Percentiles rank a stretch among this genome's conserved stretches.
These are phyloP conservation scores for Latrodectus geometricus DNA, from an alignment of 1,140 invertebrate genomes.

Conservation along the genomic window DNA sequence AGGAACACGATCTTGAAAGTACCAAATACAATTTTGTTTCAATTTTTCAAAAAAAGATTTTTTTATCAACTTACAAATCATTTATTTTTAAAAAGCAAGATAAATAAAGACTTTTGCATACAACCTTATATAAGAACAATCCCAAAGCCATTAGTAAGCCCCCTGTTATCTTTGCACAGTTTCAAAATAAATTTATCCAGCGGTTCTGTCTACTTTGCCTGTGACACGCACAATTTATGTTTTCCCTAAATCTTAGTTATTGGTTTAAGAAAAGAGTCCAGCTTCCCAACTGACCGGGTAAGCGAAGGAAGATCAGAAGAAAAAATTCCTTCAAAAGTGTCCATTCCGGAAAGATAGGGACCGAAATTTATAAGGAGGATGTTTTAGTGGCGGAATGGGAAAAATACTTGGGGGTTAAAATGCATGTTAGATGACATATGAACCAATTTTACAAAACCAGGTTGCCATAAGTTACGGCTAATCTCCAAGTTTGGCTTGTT, in stretches of 20 bases:
- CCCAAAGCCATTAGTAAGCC: neutral
- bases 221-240: slow-evolving; percentile 34
- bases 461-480: neutral
- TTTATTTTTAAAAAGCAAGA: too few relatives aligned
- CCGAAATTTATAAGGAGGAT: slow-evolving; percentile 57
- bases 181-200: neutral
- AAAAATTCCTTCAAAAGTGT: slow-evolving; percentile 31
- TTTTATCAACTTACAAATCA: too few relatives aligned
- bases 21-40: too few relatives aligned
- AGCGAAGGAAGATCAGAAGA: neutral
- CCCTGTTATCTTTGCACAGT: neutral
- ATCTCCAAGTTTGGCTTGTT: neutral
- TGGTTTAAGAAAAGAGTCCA: slow-evolving; percentile 46
- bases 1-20: too few relatives aligned
- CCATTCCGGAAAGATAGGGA: slow-evolving; percentile 57
- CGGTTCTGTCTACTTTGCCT: slow-evolving; percentile 5
- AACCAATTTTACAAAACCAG: neutral
- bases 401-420: slow-evolving; percentile 31
- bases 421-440: slow-evolving; percentile 18
- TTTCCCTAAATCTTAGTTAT: slow-evolving; percentile 49
- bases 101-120: neutral
- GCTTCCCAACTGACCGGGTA: slow-evolving; percentile 44
- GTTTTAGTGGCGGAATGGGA: slow-evolving; percentile 55
- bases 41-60: too few relatives aligned
- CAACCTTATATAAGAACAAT: neutral